Base-by-base conservation (phyloP, 1,140 invertebrate species). In the Magallana angulata region DNA sequence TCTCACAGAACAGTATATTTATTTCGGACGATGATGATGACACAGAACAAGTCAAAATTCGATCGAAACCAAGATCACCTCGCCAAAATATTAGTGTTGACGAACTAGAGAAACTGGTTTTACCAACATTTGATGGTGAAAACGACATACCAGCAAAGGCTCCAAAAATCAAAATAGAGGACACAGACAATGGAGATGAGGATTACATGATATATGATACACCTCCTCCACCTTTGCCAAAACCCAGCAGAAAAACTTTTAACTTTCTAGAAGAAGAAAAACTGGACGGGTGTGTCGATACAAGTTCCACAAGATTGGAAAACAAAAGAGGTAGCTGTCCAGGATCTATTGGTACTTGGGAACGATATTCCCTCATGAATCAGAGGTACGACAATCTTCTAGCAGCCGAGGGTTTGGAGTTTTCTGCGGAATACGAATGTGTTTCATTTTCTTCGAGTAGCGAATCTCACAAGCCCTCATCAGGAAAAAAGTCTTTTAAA, bases 301-400 rank as follows among this genome's bases (percentile, higher is more conserved):
- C 3, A 30, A 18, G 14, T 12, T 76, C 68, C 8, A 7, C 36
- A 76, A 36, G 8, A 30, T 30, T 18, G 8, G 9, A 7, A 30
- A 36, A 4, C 11, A 71, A 30, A 76, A 76, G 68, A 36, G 68
- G 68, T 30, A 76, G 68, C 68, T 76, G 68, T 36, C 68, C 68
- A 76, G 24, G 9, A 30, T 30, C 30, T 30, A 24, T 76, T 36
- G 68, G 68, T 5, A 76, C 68, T 3, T 76, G 68, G 68, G 68
- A 76, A 76, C 24, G 68, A 30, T 8, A 76, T 11, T 76, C 68
- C 8, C 24, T 76, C 0, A 4, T 76, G 9, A 18, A 76, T 3
- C 18, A 36, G 24, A 76, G 36, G 24, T 76, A 48, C 24, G 68
- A 76, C 36, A 76, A 76, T 30, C 68, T 76, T 76, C 14, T 76